Base-by-base conservation (phyloP, 1,140 invertebrate genomes). In the Dreissena polymorpha region DNA sequence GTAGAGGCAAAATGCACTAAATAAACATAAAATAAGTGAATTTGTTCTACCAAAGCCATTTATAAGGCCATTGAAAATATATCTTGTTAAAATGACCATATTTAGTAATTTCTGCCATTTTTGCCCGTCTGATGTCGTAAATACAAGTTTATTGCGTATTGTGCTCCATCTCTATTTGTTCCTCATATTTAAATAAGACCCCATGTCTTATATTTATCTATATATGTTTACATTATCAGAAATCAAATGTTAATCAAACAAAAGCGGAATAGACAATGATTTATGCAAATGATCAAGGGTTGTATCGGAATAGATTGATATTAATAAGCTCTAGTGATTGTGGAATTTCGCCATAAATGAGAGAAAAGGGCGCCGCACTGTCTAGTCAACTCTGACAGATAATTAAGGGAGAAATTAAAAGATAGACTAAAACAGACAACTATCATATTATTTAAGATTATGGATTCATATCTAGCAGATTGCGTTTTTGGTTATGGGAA, bases 391-490 rank as follows among this genome's bases (percentile, higher is more conserved):
- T 70, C 69, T 80, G 78, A 80, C 78, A 80, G 68, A 72, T 70
- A 80, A 80, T 80, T 80, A 80, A 69, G 27, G 25, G n/a, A 72
- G 78, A 72, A 80, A 80, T 80, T 80, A 80, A 80, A 80, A 80
- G 68, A 80, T 80, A 80, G 53, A 80, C 78, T 69, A 80, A 72
- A 80, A 70, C 78, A 80, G 78, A 80, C 78, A 80, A 65, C 23
- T 29, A 71, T 55, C 57, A 55, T 72, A 72, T 71, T 80, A 72
- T 80, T 80, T 72, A 72, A 72, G 78, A 80, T 80, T 80, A 80
- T 72, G 57, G 78, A 80, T 80, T 78, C 69, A 70, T 78, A 70
- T 78, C 13, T 50, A 78, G 27, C 23, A 78, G 68, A 51, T 55
- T 51, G 16, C 49, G 0, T 21, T 25, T 60, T 18, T 3, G 57